Base-by-base conservation (phyloP, 2,797 vertebrate genomes). In the Sebastolobus altivelis region DNA sequence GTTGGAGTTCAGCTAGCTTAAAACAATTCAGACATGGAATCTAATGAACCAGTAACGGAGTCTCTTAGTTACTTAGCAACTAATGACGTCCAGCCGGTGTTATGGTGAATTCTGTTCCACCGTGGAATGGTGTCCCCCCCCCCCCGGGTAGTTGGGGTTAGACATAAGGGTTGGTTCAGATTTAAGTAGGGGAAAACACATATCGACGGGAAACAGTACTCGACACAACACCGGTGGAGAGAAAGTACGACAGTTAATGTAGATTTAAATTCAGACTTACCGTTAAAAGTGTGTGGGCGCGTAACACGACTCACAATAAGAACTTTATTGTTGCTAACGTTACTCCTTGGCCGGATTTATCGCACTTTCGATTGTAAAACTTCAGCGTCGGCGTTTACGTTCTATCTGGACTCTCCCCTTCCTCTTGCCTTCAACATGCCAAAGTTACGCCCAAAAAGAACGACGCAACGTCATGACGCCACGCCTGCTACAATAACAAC, bases 281-380 rank as follows among this genome's bases (percentile, higher is more conserved):
- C 59, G 20, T 35, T 7, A 0, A 8, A 14, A 0, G 37, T 5
- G 6, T 2, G 9, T 12, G 3, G 10, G 14, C 1, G 12, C 2
- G 13, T 8, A 22, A 1, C 27, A 20, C 1, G 4, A 37, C n/a
- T 56, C 43, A 18, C 5, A 1, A 8, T 4, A 38, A 9, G 12
- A 22, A 25, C 25, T 25, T 25, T 25, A 25, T 2, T 43, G 7
- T 2, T 40, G 43, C 12, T 16, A 18, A 29, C n/a, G 52, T 16
- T 7, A 18, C 31, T 11, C n/a, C 4, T 58, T 8, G 4, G 10
- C 4, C 25, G 20, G 33, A 3, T 11, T 69, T 22, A 0, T 16
- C 74, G 6, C 46, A 37, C 13, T 72, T 18, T 5, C 4, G 1
- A 43, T 5, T 3, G 43, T 37, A 2, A 25, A 52, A 46, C 13